Conservation (phyloP, 1,140 invertebrate genomes). For the Yoshiicerus persimilis region DNA sequence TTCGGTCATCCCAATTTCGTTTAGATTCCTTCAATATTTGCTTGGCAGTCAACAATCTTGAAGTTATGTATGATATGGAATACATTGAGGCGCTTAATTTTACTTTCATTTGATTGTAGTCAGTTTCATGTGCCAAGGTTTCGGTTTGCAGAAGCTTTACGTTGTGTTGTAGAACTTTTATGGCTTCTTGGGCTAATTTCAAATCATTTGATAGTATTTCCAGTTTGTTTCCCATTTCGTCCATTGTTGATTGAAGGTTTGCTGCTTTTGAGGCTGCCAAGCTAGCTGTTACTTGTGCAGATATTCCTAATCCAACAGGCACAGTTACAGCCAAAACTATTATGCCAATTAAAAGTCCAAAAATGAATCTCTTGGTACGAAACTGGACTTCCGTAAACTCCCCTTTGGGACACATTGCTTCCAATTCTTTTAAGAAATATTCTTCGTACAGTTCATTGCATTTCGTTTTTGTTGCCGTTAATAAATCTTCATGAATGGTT, state of each 20-base stretch:
- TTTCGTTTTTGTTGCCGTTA: background rate
- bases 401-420: background rate
- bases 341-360: background rate
- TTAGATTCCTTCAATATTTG: constrained; percentile 20
- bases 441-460: background rate
- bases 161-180: background rate
- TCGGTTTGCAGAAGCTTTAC: background rate
- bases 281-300: background rate
- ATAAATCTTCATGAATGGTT: background rate
- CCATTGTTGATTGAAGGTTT: background rate
- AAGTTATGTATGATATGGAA: constrained; percentile 28
- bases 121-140: background rate
- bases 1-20: background rate
- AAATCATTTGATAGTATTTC: background rate
- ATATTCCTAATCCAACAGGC: background rate
- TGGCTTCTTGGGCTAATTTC: background rate
- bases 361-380: background rate
- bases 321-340: background rate
- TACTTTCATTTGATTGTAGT: background rate
- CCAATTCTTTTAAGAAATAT: background rate
- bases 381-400: background rate
- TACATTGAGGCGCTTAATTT: too few species aligned
- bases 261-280: background rate
- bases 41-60: background rate
- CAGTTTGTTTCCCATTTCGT: background rate